Evolutionary conservation across 1,140 invertebrate genomes (phyloP).

Genomic region (Drosophila bipectinata): DNA sequence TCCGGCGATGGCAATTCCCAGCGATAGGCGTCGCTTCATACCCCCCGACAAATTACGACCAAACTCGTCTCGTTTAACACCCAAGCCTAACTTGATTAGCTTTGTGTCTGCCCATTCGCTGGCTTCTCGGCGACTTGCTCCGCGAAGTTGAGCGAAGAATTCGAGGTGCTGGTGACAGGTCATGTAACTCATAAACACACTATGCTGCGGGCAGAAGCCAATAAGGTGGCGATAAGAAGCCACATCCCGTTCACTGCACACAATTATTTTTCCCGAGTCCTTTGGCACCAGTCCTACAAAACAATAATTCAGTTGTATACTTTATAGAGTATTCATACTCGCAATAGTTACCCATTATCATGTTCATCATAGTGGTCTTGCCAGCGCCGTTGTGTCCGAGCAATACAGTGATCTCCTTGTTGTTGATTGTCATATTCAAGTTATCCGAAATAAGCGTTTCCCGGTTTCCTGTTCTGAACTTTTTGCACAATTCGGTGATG

Average conservation of each 20-base stretch:
- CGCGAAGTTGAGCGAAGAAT: slow-evolving; percentile 89
- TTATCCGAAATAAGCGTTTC: slow-evolving; percentile 70
- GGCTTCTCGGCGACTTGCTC: slow-evolving; percentile 67
- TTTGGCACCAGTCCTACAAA: slow-evolving; percentile 67
- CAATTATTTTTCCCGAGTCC: slow-evolving; percentile 76
- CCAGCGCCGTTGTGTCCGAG: slow-evolving; percentile 91
- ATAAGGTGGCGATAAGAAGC: slow-evolving; percentile 78
- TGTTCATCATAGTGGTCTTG: slow-evolving; percentile 89
- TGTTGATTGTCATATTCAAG: slow-evolving; percentile 81
- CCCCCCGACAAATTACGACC: slow-evolving; percentile 85
- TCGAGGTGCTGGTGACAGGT: slow-evolving; percentile 91
- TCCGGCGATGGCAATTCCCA: slow-evolving; percentile 86
- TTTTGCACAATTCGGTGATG: slow-evolving; percentile 69
- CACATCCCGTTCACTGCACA: slow-evolving; percentile 77
- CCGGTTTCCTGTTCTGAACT: slow-evolving; percentile 61
- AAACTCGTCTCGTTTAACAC: slow-evolving; percentile 67
- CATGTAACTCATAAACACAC: slow-evolving; percentile 91
- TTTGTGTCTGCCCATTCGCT: slow-evolving; percentile 50
- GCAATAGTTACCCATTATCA: slow-evolving; percentile 74
- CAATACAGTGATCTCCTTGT: slow-evolving; percentile 86
- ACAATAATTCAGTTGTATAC: neutral
- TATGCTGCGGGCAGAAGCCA: slow-evolving; percentile 91
- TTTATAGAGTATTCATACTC: neutral
- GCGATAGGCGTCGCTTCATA: slow-evolving; percentile 85
- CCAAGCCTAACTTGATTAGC: slow-evolving; percentile 67